Evolutionary conservation across 2,888 invertebrate species (phyloP).

Genomic region (Xestia ashworthii): DNA sequence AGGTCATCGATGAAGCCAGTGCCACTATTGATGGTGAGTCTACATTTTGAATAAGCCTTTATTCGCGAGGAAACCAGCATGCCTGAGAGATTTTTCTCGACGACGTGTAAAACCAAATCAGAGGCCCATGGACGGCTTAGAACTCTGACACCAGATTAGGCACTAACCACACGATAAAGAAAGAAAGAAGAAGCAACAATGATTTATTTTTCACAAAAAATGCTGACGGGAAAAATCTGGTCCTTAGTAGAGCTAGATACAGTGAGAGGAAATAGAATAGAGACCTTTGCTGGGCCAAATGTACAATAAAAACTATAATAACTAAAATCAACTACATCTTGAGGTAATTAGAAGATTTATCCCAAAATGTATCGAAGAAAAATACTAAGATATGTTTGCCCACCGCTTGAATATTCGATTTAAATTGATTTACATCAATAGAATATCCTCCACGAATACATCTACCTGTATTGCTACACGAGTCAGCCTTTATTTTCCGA

Average conservation of each 20-base stretch:
- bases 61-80: too few species aligned
- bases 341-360: not conserved
- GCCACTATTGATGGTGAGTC: constrained; percentile 85
- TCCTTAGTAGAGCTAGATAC: not conserved
- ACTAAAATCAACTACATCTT: not conserved
- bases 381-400: constrained; percentile 1
- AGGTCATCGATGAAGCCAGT: constrained; percentile 81
- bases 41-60: not conserved
- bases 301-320: not conserved
- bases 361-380: not conserved
- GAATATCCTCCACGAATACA: not conserved
- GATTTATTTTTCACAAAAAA: too few species aligned
- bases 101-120: too few species aligned
- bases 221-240: not conserved
- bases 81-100: too few species aligned
- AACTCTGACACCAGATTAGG: too few species aligned
- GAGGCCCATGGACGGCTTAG: too few species aligned
- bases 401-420: not conserved
- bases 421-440: not conserved
- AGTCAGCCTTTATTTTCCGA: not conserved
- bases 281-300: not conserved
- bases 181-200: too few species aligned
- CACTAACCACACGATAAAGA: too few species aligned
- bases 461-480: not conserved
- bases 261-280: not conserved